Evolutionary conservation across 1,140 invertebrate genomes (phyloP).

Genomic region (Achatina immaculata): DNA sequence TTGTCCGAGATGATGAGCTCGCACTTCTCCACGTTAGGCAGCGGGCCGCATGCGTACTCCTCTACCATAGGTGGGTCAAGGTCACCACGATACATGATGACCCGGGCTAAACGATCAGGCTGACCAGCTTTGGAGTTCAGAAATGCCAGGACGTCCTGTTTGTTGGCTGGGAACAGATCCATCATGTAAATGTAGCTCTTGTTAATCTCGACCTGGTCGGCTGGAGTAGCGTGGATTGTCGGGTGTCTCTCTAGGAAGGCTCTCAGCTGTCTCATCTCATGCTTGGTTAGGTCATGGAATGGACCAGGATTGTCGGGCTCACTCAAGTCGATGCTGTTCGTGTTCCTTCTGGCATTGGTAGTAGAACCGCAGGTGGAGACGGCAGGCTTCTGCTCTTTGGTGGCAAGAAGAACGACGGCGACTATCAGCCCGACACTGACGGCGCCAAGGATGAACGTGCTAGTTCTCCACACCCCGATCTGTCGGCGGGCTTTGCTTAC

Average conservation of each 20-base stretch:
- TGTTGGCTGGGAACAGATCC: constrained; percentile 58
- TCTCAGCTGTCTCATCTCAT: constrained; percentile 48
- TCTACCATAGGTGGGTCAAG: constrained; percentile 51
- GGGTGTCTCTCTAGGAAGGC: constrained; percentile 44
- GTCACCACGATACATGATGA: constrained; percentile 58
- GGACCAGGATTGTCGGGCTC: constrained; percentile 39
- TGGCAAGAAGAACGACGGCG: background rate
- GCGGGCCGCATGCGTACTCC: constrained; percentile 60
- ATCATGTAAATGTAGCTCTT: constrained; percentile 61
- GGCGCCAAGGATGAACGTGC: background rate
- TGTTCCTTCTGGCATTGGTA: background rate
- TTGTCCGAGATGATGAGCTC: constrained; percentile 7
- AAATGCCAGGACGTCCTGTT: constrained; percentile 48
- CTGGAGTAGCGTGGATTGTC: constrained; percentile 38
- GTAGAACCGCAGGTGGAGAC: background rate
- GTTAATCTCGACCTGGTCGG: constrained; percentile 43
- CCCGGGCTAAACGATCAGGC: constrained; percentile 56
- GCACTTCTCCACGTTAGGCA: constrained; percentile 41
- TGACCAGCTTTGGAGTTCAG: constrained; percentile 44
- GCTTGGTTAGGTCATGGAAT: constrained; percentile 46
- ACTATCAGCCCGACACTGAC: background rate
- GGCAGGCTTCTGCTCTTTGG: background rate
- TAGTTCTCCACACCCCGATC: background rate
- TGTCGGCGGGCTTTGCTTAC: background rate
- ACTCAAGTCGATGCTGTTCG: background rate